A percentile compares a stretch with the other conserved stretches of the same genome.
Conservation (phyloP, 2,888 invertebrate genomes). For the Tolmerus cingulatus region DNA sequence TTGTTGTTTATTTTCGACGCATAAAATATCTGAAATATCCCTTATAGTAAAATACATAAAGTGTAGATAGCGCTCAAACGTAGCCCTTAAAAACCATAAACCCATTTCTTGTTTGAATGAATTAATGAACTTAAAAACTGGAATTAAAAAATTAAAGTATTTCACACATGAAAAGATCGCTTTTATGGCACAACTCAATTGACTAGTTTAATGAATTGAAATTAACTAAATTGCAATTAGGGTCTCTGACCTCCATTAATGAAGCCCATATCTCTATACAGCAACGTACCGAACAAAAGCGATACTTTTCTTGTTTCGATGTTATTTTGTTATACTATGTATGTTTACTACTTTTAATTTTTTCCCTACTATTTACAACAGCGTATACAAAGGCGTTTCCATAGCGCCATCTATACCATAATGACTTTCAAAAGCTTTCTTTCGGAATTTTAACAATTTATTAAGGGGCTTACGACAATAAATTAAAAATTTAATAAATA, state of each 20-base stretch:
- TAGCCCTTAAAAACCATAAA: not conserved
- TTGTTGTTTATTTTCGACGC: not conserved
- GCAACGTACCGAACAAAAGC: constrained; percentile 24
- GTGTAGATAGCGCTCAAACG: not conserved
- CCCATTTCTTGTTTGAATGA: not conserved
- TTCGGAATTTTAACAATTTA: not conserved
- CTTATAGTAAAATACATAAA: not conserved
- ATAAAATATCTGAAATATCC: not conserved
- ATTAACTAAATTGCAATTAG: constrained; percentile 37
- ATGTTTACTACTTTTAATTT: not conserved
- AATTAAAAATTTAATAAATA: constrained; percentile 32
- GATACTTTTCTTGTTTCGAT: constrained; percentile 3
- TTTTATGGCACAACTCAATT: constrained; percentile 37
- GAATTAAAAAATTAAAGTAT: not conserved
- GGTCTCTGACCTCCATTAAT: not conserved
- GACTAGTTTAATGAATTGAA: constrained; percentile 31
- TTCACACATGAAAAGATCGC: constrained; percentile 21
- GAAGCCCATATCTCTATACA: constrained; percentile 15
- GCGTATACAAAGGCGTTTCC: not conserved
- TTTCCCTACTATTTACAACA: constrained; percentile 27
- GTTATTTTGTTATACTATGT: not conserved
- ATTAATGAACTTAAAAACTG: constrained; percentile 22
- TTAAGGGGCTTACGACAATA: not conserved
- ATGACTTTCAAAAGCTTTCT: constrained; percentile 32
- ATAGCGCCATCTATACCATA: not conserved